Percentiles rank a stretch among this genome's conserved stretches.
phyloP scores from a whole-genome alignment of 2,888 invertebrate genomes.

The Nymphalis c-album region DNA sequence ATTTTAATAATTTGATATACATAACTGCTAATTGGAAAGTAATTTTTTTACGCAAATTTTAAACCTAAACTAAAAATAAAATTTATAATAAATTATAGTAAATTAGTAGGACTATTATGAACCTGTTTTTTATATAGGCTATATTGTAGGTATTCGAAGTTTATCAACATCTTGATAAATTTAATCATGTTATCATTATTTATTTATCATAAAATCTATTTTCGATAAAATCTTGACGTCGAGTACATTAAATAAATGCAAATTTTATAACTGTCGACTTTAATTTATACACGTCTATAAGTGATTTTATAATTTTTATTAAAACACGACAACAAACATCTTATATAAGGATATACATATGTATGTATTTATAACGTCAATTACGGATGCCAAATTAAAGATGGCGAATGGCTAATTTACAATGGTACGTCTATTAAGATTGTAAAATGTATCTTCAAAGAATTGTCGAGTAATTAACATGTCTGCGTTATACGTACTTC shows the following conservation, averaged over 20 bases:
- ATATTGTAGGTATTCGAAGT: slow-evolving; percentile 1
- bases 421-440: slow-evolving; percentile 47
- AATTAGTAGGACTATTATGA: not conserved
- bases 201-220: slow-evolving; percentile 11
- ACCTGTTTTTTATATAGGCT: slow-evolving; percentile 2
- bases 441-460: slow-evolving; percentile 47
- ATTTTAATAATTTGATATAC: too few species aligned
- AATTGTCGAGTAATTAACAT: slow-evolving; percentile 49
- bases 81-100: too few species aligned
- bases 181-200: slow-evolving; percentile 6
- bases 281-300: slow-evolving; percentile 8
- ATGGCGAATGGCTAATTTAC: slow-evolving; percentile 56
- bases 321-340: not conserved
- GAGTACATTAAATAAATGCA: slow-evolving; percentile 7
- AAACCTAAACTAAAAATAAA: too few species aligned
- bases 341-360: not conserved
- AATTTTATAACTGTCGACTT: slow-evolving; percentile 8
- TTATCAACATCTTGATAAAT: slow-evolving; percentile 2
- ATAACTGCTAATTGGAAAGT: too few species aligned
- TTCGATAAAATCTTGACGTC: slow-evolving; percentile 7
- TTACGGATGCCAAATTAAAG: slow-evolving; percentile 10
- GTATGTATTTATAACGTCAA: not conserved
- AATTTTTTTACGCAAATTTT: too few species aligned
- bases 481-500: slow-evolving; percentile 50
- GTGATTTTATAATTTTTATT: not conserved